Conservation (phyloP, 2,888 invertebrate species). For the Tipula confusa region DNA sequence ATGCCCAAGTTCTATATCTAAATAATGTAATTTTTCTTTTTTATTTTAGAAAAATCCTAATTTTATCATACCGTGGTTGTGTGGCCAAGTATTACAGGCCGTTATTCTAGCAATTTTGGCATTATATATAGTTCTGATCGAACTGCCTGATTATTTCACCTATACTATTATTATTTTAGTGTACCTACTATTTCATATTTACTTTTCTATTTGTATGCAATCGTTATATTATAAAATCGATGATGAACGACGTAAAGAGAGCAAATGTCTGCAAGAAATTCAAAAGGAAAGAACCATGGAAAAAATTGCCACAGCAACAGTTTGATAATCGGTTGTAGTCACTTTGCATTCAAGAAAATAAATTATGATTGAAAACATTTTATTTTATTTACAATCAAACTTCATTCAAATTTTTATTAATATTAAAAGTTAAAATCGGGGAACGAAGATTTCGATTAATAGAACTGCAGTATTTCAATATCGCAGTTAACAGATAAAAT, state of each 20-base stretch:
- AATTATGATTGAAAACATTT: too few relatives aligned
- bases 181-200: not conserved
- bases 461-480: too few relatives aligned
- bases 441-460: too few relatives aligned
- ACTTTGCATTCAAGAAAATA: too few relatives aligned
- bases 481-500: too few relatives aligned
- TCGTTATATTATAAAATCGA: not conserved
- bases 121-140: not conserved
- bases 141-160: not conserved
- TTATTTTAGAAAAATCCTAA: conserved; percentile 37
- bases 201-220: not conserved
- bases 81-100: conserved; percentile 33
- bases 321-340: too few relatives aligned
- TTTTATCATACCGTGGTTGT: conserved; percentile 36
- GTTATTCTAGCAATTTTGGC: not conserved
- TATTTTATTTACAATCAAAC: too few relatives aligned
- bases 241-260: not conserved
- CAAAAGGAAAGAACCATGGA: not conserved
- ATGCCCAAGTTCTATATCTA: too few relatives aligned
- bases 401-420: too few relatives aligned
- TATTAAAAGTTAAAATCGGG: too few relatives aligned
- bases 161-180: not conserved
- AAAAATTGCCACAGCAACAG: not conserved
- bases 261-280: not conserved
- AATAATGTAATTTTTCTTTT: conserved; percentile 38